These are phyloP conservation scores for Saccostrea cuccullata DNA, from an alignment of 1,140 invertebrate species.

Conservation along the genomic window DNA sequence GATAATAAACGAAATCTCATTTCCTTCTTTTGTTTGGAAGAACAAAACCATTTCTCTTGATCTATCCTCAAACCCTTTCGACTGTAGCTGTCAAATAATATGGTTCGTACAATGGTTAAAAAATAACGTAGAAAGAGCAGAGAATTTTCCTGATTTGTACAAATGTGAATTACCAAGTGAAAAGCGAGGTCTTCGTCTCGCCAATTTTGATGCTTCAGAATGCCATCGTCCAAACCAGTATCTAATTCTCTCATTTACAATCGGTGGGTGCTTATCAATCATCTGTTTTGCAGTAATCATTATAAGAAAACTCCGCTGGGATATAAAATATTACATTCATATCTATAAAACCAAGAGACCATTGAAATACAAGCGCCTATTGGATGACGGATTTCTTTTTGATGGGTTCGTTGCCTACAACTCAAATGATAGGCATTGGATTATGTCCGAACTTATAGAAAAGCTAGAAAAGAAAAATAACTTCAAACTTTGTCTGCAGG, in stretches of 20 bases:
- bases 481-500: constrained; percentile 93
- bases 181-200: no score
- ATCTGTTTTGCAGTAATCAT: neutral
- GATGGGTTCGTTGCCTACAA: constrained; percentile 53
- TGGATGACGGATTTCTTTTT: constrained; percentile 38
- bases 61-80: constrained; percentile 34
- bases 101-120: neutral
- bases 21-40: neutral
- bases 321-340: constrained; percentile 35
- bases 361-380: neutral
- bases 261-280: neutral
- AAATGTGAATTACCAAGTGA: no score
- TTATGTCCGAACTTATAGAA: constrained; percentile 43
- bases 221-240: neutral
- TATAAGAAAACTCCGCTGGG: constrained; percentile 3
- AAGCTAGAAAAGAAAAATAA: constrained; percentile 44
- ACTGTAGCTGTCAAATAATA: constrained; percentile 9
- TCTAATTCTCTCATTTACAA: neutral
- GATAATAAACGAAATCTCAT: neutral
- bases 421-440: constrained; percentile 42
- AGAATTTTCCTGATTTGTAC: no score
- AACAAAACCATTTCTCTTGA: constrained; percentile 8
- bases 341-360: neutral
- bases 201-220: neutral
- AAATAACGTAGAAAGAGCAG: neutral